Evolutionary conservation across 2,888 invertebrate species (phyloP).

Genomic region (Epinotia bilunana): DNA sequence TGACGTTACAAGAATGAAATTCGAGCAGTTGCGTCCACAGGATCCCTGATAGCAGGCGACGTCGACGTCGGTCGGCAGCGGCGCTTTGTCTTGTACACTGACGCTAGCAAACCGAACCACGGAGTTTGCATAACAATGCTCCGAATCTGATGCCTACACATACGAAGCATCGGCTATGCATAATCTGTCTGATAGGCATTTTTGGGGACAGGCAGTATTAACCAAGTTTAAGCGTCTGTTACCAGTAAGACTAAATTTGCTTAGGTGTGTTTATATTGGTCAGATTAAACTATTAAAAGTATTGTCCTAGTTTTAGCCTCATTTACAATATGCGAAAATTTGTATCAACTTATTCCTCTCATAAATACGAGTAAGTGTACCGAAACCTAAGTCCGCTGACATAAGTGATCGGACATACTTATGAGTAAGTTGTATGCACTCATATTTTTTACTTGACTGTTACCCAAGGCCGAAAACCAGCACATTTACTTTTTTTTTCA

Average conservation of each 20-base stretch:
- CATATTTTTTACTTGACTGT: too few species aligned
- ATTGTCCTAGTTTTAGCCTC: too few species aligned
- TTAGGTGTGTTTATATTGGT: too few species aligned
- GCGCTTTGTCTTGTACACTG: conserved; percentile 81
- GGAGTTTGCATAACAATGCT: conserved; percentile 81
- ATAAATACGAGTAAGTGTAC: too few species aligned
- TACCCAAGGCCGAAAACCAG: too few species aligned
- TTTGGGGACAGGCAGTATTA: conserved; percentile 4
- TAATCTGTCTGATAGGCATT: conserved; percentile 49
- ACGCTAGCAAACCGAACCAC: conserved; percentile 76
- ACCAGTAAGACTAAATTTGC: not conserved
- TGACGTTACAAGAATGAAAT: conserved; percentile 59
- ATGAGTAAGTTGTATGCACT: too few species aligned
- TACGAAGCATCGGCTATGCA: conserved; percentile 53
- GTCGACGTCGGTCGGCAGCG: conserved; percentile 77
- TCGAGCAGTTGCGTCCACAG: conserved; percentile 67
- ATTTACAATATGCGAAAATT: too few species aligned
- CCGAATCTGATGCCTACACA: conserved; percentile 75
- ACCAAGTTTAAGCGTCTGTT: not conserved
- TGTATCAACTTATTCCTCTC: too few species aligned
- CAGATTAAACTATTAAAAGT: too few species aligned
- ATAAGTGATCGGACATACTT: too few species aligned
- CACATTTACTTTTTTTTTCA: too few species aligned
- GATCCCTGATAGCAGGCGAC: conserved; percentile 69
- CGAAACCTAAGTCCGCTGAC: too few species aligned